Base-by-base conservation (phyloP, 2,797 vertebrate species). In the Amniataba percoides region DNA sequence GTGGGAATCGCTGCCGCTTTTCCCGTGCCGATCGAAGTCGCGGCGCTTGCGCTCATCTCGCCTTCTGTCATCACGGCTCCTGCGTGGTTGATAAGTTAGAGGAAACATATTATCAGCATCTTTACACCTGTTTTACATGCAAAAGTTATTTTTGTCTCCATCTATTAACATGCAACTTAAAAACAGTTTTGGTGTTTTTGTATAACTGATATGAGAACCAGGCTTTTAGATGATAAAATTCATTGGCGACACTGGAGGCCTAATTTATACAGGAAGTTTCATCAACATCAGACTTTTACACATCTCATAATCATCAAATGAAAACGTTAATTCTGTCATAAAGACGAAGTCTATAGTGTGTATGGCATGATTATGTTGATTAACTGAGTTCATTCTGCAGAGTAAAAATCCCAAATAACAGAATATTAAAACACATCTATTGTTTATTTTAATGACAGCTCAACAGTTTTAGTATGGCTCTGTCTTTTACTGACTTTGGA, bases 21-120 rank as follows among this genome's bases (percentile, higher is more conserved):
- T 97, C 2, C 96, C 96, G 71, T 97, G 96, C 21, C 97, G 93
- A 56, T 99, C 97, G 0, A 95, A 96, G 80, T 99, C 97, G 15
- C 98, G 95, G 52, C 97, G 97, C 34, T 99, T 99, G 57, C 97
- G 97, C 75, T 99, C 98, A 0, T 99, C 98, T 77, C 95, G 87
- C 72, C 97, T 95, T 85, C 98, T 96, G 18, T 98, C 98, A 1
- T 99, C 98, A 19, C 97, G 95, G 71, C 81, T 92, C 88, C 98
- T 99, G 74, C 73, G 81, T 15, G 60, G 59, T 43, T 19, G 9
- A 48, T 0, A 6, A 48, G 31, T 61, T 13, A 48, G 5, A 14
- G 5, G 23, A 0, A 58, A 58, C 0, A 25, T 14, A 9, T 7
- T 59, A 61, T 74, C 43, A 16, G 10, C 34, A 43, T 45, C 45